phyloP scores from a whole-genome alignment of 35 echinoderm and acorn worm genomes.

The Antedon bifida region DNA sequence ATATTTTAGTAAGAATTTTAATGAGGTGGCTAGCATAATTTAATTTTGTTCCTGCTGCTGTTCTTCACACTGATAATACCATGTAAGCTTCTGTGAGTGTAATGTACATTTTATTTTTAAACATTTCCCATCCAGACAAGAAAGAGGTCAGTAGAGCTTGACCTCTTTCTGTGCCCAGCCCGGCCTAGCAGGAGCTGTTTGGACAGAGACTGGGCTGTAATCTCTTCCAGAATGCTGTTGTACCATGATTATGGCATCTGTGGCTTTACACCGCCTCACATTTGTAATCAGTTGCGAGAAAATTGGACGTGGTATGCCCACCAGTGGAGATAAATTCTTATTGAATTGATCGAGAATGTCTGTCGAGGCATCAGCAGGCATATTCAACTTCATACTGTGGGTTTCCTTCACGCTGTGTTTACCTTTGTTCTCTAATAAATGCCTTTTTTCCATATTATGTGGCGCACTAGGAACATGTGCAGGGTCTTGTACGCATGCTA shows the following conservation, averaged over 20 bases:
- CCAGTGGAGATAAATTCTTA: background rate
- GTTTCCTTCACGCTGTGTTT: background rate
- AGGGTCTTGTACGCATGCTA: background rate
- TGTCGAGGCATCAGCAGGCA: background rate
- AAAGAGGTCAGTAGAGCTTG: background rate
- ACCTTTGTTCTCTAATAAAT: background rate
- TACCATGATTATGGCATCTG: background rate
- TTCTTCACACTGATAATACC: too few species aligned
- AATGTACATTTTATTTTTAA: too few species aligned
- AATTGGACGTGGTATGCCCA: background rate
- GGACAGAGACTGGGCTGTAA: background rate
- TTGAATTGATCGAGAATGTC: background rate
- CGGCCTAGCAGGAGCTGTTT: background rate
- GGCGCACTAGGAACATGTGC: background rate
- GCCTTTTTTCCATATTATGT: background rate
- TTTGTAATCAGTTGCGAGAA: conserved; percentile 1
- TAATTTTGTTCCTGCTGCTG: too few species aligned
- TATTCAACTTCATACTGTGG: background rate
- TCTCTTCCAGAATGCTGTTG: background rate
- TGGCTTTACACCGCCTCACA: background rate
- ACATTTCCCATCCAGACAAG: too few species aligned
- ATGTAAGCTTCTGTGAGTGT: too few species aligned
- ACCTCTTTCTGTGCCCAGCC: background rate
- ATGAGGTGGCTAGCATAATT: too few species aligned
- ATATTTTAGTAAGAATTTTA: too few species aligned